Evolutionary conservation across 2,113 vertebrate species (phyloP).

Genomic region (Steatornis caripensis): DNA sequence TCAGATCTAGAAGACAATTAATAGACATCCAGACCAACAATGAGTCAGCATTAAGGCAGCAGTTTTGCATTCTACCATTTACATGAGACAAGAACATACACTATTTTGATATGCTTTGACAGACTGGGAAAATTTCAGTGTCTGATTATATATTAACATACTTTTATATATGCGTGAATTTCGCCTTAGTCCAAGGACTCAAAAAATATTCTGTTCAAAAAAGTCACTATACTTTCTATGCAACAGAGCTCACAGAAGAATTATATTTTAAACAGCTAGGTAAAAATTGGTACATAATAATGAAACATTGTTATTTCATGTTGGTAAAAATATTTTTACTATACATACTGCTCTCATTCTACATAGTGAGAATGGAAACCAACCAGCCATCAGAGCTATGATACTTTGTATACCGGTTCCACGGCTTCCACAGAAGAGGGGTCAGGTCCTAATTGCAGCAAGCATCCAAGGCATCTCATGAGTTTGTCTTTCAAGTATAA

Average conservation of each 20-base stretch:
- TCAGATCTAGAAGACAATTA: conserved; percentile 9
- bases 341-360: background rate
- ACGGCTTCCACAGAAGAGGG: background rate
- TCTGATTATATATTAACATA: background rate
- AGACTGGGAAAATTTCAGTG: background rate
- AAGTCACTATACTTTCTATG: background rate
- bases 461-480: background rate
- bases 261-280: background rate
- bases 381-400: background rate
- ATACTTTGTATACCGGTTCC: background rate
- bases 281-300: background rate
- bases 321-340: background rate
- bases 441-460: background rate
- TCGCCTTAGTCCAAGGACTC: background rate
- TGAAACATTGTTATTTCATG: background rate
- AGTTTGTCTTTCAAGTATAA: background rate
- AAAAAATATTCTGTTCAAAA: background rate
- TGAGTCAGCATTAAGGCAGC: background rate
- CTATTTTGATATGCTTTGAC: background rate
- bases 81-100: background rate
- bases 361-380: background rate
- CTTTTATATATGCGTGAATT: background rate
- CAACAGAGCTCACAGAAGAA: background rate
- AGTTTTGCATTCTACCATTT: background rate
- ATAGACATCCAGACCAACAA: background rate